Conservation (phyloP, 1,140 invertebrate genomes). For the Paracyclopina nana region DNA sequence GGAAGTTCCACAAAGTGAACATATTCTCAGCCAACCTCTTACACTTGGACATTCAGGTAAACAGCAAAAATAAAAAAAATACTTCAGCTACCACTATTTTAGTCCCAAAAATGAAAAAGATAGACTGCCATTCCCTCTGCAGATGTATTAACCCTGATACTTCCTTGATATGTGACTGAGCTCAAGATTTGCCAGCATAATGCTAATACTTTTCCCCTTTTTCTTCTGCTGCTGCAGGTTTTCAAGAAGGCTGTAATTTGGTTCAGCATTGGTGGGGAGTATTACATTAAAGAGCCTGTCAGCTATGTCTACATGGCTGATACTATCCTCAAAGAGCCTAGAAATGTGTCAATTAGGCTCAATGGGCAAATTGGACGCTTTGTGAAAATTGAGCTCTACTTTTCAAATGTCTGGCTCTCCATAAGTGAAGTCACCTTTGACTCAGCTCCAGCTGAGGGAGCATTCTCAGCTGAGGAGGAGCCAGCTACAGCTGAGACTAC, state of each 20-base stretch:
- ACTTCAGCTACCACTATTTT: no score
- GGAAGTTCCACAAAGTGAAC: slow-evolving; percentile 42
- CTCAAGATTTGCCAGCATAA: no score
- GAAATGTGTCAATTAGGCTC: slow-evolving; percentile 48
- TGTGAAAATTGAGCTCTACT: slow-evolving; percentile 48
- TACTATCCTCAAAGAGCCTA: slow-evolving; percentile 41
- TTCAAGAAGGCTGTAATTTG: slow-evolving; percentile 43
- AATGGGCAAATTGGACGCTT: slow-evolving; percentile 39
- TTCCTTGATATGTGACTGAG: no score
- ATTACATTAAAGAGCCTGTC: slow-evolving; percentile 38
- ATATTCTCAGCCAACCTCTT: slow-evolving; percentile 51
- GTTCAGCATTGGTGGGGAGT: slow-evolving; percentile 43
- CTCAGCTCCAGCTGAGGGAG: slow-evolving; percentile 27
- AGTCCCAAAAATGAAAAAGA: no score
- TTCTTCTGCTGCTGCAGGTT: slow-evolving; percentile 38
- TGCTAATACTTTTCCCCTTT: no score
- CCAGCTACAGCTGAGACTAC: not conserved
- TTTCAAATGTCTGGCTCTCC: slow-evolving; percentile 52
- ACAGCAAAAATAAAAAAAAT: no score
- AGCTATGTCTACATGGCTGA: slow-evolving; percentile 50
- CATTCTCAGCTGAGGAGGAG: not conserved
- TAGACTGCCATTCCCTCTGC: no score
- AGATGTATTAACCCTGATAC: no score
- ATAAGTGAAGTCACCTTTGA: slow-evolving; percentile 53
- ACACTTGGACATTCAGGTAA: no score